These are phyloP conservation scores for Neodiprion virginianus DNA, from an alignment of 1,140 invertebrate genomes.

Conservation along the genomic window DNA sequence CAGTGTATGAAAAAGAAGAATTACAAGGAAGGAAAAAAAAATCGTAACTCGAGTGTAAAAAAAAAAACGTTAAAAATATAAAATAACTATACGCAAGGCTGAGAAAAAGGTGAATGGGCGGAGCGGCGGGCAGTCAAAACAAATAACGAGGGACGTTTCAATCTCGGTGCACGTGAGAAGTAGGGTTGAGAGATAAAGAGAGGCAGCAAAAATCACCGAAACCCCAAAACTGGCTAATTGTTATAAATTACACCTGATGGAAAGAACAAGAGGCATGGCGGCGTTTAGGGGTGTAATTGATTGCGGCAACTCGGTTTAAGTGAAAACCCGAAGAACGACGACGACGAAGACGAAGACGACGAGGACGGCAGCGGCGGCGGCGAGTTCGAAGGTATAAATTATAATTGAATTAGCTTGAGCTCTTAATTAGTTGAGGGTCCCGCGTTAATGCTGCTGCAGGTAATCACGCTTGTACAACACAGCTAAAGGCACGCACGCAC, in stretches of 20 bases:
- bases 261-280: neutral
- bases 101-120: neutral
- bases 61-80: neutral
- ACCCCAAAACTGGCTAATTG: neutral
- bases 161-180: neutral
- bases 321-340: neutral
- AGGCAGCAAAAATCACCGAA: neutral
- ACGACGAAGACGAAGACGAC: neutral
- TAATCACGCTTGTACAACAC: neutral
- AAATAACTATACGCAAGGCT: neutral
- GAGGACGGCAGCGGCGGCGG: neutral
- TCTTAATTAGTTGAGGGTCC: neutral
- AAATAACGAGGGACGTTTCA: conserved; percentile 2
- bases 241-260: neutral
- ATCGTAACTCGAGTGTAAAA: neutral
- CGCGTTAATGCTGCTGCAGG: neutral
- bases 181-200: neutral
- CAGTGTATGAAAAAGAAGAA: neutral
- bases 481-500: neutral
- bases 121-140: neutral
- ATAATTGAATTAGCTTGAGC: conserved; percentile 5
- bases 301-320: neutral
- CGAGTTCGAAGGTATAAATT: conserved; percentile 2
- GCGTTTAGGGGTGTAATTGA: conserved; percentile 7
- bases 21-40: neutral